Evolutionary conservation across 2,113 vertebrate species (phyloP).

Genomic region (Circaetus cinerascens): DNA sequence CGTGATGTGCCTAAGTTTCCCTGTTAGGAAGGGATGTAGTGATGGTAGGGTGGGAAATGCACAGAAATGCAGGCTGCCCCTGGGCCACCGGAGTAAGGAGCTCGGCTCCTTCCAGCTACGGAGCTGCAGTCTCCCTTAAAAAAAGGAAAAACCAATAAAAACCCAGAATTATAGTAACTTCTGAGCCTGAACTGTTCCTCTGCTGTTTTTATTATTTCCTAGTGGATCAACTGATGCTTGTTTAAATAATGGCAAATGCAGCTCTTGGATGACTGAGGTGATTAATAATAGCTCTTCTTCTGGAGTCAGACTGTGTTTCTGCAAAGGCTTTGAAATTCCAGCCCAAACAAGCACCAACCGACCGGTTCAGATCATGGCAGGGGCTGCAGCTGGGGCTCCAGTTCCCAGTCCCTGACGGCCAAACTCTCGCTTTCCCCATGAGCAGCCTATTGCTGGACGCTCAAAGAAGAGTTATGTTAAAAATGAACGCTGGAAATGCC

Average conservation of each 20-base stretch:
- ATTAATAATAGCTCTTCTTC: neutral
- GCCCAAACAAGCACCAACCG: neutral
- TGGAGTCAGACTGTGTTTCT: neutral
- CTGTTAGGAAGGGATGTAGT: neutral
- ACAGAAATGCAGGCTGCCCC: neutral
- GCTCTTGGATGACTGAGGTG: neutral
- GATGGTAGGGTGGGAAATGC: neutral
- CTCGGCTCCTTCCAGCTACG: neutral
- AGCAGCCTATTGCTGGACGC: neutral
- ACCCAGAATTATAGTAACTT: neutral
- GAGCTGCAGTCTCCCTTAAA: neutral
- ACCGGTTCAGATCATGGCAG: accelerated
- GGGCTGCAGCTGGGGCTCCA: neutral
- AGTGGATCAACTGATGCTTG: neutral
- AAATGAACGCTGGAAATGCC: neutral
- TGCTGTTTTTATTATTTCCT: neutral
- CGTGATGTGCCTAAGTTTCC: neutral
- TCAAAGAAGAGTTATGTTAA: neutral
- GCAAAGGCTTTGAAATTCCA: neutral
- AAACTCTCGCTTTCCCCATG: accelerated
- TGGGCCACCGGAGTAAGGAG: neutral
- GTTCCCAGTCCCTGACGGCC: accelerated
- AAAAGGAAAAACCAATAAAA: neutral
- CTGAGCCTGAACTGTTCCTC: neutral
- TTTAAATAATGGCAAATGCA: neutral